Percentiles rank a stretch among this genome's conserved stretches.
Evolutionary conservation across 2,113 vertebrate species (phyloP).

Genomic region (Ceyx cyanopectus): DNA sequence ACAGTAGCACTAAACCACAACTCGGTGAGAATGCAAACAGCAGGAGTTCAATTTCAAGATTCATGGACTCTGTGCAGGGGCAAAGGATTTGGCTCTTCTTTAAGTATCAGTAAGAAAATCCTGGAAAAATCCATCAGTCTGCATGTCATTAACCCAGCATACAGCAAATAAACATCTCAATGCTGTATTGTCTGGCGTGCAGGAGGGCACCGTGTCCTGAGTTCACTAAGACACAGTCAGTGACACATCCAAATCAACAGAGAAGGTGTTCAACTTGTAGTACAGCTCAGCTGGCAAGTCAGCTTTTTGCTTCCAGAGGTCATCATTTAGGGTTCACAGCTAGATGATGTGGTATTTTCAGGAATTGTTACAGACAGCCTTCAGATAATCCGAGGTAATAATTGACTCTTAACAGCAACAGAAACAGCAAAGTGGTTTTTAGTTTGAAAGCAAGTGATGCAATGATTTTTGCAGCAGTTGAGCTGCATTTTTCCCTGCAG

Average conservation of each 20-base stretch:
- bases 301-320: background rate
- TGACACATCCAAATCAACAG: conserved; percentile 13
- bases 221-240: accelerated
- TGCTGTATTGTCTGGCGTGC: background rate
- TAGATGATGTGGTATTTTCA: background rate
- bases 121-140: background rate
- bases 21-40: background rate
- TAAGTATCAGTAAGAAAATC: background rate
- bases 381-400: background rate
- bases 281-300: background rate
- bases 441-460: background rate
- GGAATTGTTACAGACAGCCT: background rate
- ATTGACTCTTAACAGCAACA: background rate
- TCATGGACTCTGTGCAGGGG: accelerated
- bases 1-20: background rate
- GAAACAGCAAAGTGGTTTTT: background rate
- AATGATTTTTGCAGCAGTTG: background rate
- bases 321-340: background rate
- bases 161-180: background rate
- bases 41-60: background rate
- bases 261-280: background rate
- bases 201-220: background rate
- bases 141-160: background rate
- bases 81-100: background rate
- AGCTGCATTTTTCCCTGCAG: background rate